These are phyloP conservation scores for Acanthosepion lycidas DNA, from an alignment of 2,888 invertebrate species.

Conservation along the genomic window DNA sequence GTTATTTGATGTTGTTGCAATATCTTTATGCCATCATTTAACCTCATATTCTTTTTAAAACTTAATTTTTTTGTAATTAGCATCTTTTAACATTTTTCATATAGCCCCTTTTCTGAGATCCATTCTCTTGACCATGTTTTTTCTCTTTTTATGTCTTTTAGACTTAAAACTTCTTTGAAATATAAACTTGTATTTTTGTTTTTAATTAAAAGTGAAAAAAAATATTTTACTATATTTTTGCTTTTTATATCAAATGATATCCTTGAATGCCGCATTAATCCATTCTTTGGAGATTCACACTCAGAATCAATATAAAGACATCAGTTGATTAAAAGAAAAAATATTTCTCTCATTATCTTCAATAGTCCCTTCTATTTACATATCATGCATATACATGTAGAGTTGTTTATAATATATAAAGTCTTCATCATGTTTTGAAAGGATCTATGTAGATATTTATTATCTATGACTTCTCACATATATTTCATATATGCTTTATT, in stretches of 20 bases:
- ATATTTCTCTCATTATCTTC: not conserved
- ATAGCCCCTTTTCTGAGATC: constrained; percentile 1
- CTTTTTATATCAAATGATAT: no score
- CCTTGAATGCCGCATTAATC: no score
- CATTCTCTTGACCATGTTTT: not conserved
- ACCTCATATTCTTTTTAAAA: not conserved
- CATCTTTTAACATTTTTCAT: not conserved
- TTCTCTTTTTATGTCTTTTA: not conserved
- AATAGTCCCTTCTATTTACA: not conserved
- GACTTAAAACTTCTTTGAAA: not conserved
- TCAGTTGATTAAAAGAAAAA: no score
- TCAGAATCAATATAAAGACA: no score
- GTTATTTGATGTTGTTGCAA: not conserved
- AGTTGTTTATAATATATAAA: not conserved
- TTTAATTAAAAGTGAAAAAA: no score
- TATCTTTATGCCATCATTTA: not conserved
- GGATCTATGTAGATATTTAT: not conserved
- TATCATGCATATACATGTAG: not conserved
- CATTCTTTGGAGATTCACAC: no score
- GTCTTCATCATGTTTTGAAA: not conserved
- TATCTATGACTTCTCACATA: not conserved
- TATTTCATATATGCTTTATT: not conserved
- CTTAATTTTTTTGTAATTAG: not conserved
- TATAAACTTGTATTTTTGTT: not conserved
- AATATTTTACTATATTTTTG: no score